A percentile compares a stretch with the other conserved stretches of the same genome.
These are phyloP conservation scores for Drosophila funebris DNA, from an alignment of 1,140 invertebrate genomes.

Conservation along the genomic window DNA sequence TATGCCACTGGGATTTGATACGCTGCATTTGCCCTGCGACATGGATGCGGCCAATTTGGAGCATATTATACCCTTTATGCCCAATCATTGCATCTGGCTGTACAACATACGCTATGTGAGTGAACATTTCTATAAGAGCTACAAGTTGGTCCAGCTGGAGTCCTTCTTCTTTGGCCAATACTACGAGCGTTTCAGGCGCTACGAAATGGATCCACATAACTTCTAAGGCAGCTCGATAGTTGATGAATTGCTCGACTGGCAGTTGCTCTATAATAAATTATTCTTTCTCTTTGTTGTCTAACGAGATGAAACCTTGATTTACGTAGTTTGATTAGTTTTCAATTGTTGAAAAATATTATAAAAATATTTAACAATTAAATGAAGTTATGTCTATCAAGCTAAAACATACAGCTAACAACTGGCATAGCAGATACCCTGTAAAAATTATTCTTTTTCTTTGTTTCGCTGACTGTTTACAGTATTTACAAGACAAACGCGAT, in stretches of 20 bases:
- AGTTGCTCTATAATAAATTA: background rate
- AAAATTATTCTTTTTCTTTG: no score
- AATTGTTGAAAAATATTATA: no score
- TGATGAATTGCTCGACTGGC: background rate
- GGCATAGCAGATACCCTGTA: no score
- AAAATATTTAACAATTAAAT: no score
- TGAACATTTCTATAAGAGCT: background rate
- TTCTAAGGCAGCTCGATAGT: background rate
- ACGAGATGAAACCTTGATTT: no score
- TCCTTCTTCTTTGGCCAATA: conserved; percentile 48
- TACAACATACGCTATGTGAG: background rate
- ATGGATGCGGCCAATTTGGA: background rate
- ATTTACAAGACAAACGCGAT: no score
- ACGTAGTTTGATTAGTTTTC: no score
- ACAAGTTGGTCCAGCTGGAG: conserved; percentile 35
- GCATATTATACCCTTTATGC: background rate
- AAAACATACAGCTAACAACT: no score
- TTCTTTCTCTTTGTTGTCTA: no score
- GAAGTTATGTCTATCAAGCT: no score
- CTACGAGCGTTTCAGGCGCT: conserved; percentile 26
- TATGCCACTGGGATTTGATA: background rate
- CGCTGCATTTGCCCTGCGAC: background rate
- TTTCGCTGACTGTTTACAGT: no score
- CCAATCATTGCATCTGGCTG: conserved; percentile 5
- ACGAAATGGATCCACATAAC: conserved; percentile 27